Conservation (phyloP, 2,888 invertebrate species). For the Cephus runcator region DNA sequence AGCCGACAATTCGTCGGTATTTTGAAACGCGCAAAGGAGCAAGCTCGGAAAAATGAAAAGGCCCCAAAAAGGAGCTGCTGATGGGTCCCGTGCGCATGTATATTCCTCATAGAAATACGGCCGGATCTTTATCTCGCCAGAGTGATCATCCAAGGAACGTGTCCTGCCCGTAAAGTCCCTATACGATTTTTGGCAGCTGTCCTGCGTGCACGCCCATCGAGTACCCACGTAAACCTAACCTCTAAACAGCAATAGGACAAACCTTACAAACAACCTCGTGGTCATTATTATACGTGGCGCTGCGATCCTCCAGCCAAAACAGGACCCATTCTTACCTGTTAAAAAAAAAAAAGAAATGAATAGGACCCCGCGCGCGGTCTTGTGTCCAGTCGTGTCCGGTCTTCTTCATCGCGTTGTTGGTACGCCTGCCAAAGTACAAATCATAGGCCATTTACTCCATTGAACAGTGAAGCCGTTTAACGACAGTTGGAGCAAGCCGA, state of each 20-base stretch:
- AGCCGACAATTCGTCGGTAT: too few relatives aligned
- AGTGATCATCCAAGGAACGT: not conserved
- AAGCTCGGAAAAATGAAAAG: too few relatives aligned
- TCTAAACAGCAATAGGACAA: not conserved
- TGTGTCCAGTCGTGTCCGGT: constrained; percentile 39
- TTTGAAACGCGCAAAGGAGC: too few relatives aligned
- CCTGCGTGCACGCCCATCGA: constrained; percentile 11
- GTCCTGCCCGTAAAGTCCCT: not conserved
- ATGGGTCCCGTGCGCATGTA: too few relatives aligned
- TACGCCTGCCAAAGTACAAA: constrained; percentile 55
- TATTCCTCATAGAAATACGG: not conserved
- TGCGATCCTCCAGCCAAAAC: constrained; percentile 50
- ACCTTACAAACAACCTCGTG: constrained; percentile 26
- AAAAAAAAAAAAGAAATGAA: too few relatives aligned
- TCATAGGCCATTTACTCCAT: constrained; percentile 62
- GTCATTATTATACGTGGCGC: constrained; percentile 50
- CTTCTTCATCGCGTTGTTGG: constrained; percentile 17
- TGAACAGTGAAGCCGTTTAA: constrained; percentile 51
- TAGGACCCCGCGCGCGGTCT: not conserved
- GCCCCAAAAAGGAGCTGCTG: too few relatives aligned
- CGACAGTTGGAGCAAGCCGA: constrained; percentile 46
- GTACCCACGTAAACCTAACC: not conserved
- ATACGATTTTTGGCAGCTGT: not conserved
- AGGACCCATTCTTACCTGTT: constrained; percentile 45
- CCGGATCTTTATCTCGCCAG: constrained; percentile 17